These are phyloP conservation scores for Brachyistius frenatus DNA, from an alignment of 2,113 vertebrate genomes.

Conservation along the genomic window DNA sequence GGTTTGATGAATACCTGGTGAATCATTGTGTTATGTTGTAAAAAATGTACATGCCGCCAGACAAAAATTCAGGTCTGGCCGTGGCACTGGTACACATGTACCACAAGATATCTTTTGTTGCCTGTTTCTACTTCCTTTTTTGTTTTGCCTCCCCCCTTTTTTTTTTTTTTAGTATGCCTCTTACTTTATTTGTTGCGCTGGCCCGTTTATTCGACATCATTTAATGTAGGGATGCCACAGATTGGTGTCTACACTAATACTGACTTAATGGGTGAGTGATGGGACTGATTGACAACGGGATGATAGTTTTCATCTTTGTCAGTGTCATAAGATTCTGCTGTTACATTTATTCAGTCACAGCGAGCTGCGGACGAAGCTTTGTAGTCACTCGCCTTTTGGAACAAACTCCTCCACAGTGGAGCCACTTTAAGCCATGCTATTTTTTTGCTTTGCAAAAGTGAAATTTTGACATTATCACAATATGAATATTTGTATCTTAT, in stretches of 20 bases:
- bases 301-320: background rate
- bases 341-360: background rate
- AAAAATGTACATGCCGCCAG: slow-evolving; percentile 5
- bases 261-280: background rate
- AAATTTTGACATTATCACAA: no score
- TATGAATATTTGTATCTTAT: no score
- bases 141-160: slow-evolving; percentile 4
- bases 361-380: no score
- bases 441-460: no score
- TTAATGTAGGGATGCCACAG: background rate
- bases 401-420: no score
- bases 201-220: background rate
- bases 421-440: no score
- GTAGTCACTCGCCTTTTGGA: background rate
- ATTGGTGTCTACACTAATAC: background rate
- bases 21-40: background rate
- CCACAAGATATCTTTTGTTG: background rate
- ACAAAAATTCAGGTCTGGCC: slow-evolving; percentile 14
- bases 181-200: slow-evolving; percentile 3
- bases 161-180: background rate
- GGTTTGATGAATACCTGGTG: background rate
- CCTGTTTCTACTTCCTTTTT: slow-evolving; percentile 21
- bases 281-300: background rate
- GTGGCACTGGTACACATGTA: background rate
- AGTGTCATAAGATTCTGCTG: background rate